These are phyloP conservation scores for Agrenia bidenticulata DNA, from an alignment of 2,888 invertebrate species.

Conservation along the genomic window DNA sequence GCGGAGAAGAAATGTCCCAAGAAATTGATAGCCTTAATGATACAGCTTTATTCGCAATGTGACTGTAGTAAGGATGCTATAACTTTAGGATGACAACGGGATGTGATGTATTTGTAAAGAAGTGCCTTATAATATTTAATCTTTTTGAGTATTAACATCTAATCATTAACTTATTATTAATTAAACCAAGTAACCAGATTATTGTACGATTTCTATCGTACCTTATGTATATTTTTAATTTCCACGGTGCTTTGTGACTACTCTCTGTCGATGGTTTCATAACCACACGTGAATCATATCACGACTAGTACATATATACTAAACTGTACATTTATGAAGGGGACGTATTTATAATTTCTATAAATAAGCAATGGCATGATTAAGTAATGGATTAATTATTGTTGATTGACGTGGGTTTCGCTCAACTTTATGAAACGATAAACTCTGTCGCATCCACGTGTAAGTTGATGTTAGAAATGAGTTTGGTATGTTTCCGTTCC, in stretches of 20 bases:
- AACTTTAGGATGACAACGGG: too few relatives aligned
- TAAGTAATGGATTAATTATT: neutral
- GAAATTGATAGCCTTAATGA: too few relatives aligned
- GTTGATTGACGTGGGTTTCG: neutral
- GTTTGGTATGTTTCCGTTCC: neutral
- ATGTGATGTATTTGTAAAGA: conserved; percentile 17
- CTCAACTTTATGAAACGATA: conserved; percentile 10
- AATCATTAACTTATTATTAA: conserved; percentile 7
- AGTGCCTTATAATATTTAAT: conserved; percentile 24
- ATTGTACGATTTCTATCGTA: neutral
- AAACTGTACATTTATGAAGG: neutral
- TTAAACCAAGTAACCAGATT: neutral
- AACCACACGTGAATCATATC: too few relatives aligned
- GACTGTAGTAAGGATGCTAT: too few relatives aligned
- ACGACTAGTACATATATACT: too few relatives aligned
- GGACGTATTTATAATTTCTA: conserved; percentile 5
- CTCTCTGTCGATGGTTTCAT: too few relatives aligned
- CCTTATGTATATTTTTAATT: neutral
- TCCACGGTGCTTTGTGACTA: too few relatives aligned
- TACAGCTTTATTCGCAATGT: too few relatives aligned
- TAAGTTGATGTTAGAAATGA: conserved; percentile 22
- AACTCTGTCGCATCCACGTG: conserved; percentile 37
- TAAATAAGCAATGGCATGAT: conserved; percentile 29
- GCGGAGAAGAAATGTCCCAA: too few relatives aligned
- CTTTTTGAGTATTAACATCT: conserved; percentile 4